phyloP scores from a whole-genome alignment of 2,888 invertebrate species.

The Chymomyza fuscimana region DNA sequence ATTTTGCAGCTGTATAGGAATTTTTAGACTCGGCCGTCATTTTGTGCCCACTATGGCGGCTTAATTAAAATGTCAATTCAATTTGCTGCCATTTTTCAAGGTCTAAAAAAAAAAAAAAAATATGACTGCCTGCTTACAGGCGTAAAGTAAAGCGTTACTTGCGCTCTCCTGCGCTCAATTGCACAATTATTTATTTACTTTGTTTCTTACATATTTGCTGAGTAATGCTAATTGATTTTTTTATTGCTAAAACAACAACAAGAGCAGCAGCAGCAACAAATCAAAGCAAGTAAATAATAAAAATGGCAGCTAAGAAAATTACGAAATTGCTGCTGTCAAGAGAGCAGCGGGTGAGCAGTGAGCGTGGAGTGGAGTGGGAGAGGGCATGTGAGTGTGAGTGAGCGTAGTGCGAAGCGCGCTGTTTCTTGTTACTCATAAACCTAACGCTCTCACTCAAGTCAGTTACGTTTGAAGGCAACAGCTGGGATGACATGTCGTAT shows the following conservation, averaged over 20 bases:
- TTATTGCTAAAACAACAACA: background rate
- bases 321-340: background rate
- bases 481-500: slow-evolving; percentile 9
- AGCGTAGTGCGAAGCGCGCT: background rate
- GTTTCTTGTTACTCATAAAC: background rate
- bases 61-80: background rate
- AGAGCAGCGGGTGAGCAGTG: slow-evolving; percentile 3
- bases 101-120: background rate
- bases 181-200: background rate
- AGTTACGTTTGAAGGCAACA: background rate
- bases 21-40: background rate
- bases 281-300: background rate
- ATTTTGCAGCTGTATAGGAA: background rate
- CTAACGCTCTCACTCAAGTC: background rate
- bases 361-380: background rate
- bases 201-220: background rate
- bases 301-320: background rate
- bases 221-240: background rate
- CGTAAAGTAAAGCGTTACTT: background rate
- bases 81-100: background rate
- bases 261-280: slow-evolving; percentile 8
- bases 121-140: background rate
- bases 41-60: background rate
- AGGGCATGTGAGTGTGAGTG: background rate
- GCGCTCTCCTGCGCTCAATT: too few species aligned